Percentiles rank a stretch among this genome's conserved stretches.
phyloP scores from a whole-genome alignment of 2,113 vertebrate species.

The Barnardius zonarius region DNA sequence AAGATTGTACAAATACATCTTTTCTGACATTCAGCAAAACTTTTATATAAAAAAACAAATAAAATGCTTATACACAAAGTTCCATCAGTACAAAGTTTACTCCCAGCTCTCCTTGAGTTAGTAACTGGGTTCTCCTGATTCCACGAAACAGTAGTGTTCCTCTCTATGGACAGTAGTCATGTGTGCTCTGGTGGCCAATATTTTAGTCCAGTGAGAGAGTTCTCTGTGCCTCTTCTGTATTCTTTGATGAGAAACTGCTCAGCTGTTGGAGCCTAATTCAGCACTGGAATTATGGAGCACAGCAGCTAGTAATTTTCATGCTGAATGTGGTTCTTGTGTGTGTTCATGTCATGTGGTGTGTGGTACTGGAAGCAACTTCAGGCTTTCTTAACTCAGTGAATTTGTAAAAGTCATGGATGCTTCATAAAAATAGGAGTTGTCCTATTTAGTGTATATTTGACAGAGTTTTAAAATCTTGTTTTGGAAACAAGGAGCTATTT shows the following conservation, averaged over 20 bases:
- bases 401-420: constrained; percentile 44
- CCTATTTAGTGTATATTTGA: constrained; percentile 31
- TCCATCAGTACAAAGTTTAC: background rate
- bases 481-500: constrained; percentile 12
- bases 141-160: background rate
- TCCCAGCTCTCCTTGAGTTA: constrained; percentile 17
- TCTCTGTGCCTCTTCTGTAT: constrained; percentile 60
- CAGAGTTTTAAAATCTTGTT: background rate
- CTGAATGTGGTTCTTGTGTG: constrained; percentile 41
- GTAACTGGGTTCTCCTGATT: background rate
- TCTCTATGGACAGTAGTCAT: constrained; percentile 48
- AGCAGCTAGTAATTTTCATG: constrained; percentile 46
- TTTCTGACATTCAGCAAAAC: constrained; percentile 51
- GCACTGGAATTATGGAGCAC: constrained; percentile 40
- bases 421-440: constrained; percentile 59
- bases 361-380: constrained; percentile 62
- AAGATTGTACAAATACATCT: constrained; percentile 46
- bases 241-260: constrained; percentile 5
- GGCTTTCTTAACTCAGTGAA: constrained; percentile 51
- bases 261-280: constrained; percentile 42
- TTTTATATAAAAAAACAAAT: background rate
- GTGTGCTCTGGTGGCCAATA: constrained; percentile 37
- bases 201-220: constrained; percentile 51
- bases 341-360: constrained; percentile 56
- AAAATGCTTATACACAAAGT: background rate